phyloP scores from a whole-genome alignment of 1,140 invertebrate species.

The Brachystomella parvula region DNA sequence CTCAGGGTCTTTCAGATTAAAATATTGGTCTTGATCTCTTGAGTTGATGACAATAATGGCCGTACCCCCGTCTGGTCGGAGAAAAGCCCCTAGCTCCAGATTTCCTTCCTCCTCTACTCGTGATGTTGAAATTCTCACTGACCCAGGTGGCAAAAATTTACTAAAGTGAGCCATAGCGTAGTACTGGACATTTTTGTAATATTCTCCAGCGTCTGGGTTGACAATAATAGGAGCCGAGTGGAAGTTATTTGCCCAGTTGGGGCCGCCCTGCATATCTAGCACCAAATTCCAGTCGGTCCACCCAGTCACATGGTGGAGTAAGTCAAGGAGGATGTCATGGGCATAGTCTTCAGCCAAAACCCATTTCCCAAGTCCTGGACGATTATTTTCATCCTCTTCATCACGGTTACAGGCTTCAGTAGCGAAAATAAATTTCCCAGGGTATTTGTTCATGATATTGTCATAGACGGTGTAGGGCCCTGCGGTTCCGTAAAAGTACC shows the following conservation, averaged over 20 bases:
- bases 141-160: conserved; percentile 63
- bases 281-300: conserved; percentile 88
- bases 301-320: conserved; percentile 59
- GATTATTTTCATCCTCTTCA: conserved; percentile 19
- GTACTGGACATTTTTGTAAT: conserved; percentile 82
- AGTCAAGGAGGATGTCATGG: conserved; percentile 60
- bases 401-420: conserved; percentile 65
- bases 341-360: conserved; percentile 58
- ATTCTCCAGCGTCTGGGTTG: conserved; percentile 49
- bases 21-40: conserved; percentile 43
- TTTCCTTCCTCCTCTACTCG: conserved; percentile 9
- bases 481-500: conserved; percentile 48
- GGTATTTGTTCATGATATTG: conserved; percentile 50
- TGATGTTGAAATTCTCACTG: conserved; percentile 45
- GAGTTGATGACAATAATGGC: conserved; percentile 56
- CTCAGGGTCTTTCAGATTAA: conserved; percentile 23
- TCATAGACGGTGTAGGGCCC: conserved; percentile 43
- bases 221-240: conserved; percentile 30
- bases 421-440: conserved; percentile 62
- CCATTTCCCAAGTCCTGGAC: conserved; percentile 62
- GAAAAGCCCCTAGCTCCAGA: conserved; percentile 49
- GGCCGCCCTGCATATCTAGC: conserved; percentile 23
- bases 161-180: conserved; percentile 80
- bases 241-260: conserved; percentile 26
- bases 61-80: conserved; percentile 49